Percentiles rank a stretch among this genome's conserved stretches.
These are phyloP conservation scores for Diplodus sargus DNA, from an alignment of 2,797 vertebrate genomes.

Conservation along the genomic window DNA sequence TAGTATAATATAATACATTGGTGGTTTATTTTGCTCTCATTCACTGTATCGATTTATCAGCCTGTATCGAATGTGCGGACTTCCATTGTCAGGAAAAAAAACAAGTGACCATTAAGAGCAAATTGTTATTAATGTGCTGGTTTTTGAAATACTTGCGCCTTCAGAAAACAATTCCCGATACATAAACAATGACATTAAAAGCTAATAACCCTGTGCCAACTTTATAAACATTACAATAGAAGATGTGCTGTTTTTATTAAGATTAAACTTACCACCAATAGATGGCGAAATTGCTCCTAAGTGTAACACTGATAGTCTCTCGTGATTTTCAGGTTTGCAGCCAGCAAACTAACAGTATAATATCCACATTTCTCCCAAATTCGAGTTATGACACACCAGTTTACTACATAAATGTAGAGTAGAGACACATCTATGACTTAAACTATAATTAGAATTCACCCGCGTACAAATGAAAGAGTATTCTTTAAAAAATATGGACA, in stretches of 20 bases:
- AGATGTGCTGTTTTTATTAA: neutral
- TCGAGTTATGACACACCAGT: too few species aligned
- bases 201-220: too few species aligned
- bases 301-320: neutral
- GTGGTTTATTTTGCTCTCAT: neutral
- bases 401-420: too few species aligned
- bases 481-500: too few species aligned
- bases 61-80: slow-evolving; percentile 43
- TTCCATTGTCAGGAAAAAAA: neutral
- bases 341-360: neutral
- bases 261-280: neutral
- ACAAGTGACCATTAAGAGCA: neutral
- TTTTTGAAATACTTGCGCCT: neutral
- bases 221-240: neutral
- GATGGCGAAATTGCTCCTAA: slow-evolving; percentile 31
- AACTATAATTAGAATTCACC: too few species aligned
- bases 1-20: neutral
- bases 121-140: neutral
- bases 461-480: too few species aligned
- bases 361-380: too few species aligned
- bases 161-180: neutral
- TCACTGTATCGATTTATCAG: neutral
- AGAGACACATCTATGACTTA: too few species aligned
- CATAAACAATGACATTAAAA: too few species aligned
- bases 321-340: neutral